phyloP scores from a whole-genome alignment of 1,140 invertebrate genomes.

The Delia radicum region DNA sequence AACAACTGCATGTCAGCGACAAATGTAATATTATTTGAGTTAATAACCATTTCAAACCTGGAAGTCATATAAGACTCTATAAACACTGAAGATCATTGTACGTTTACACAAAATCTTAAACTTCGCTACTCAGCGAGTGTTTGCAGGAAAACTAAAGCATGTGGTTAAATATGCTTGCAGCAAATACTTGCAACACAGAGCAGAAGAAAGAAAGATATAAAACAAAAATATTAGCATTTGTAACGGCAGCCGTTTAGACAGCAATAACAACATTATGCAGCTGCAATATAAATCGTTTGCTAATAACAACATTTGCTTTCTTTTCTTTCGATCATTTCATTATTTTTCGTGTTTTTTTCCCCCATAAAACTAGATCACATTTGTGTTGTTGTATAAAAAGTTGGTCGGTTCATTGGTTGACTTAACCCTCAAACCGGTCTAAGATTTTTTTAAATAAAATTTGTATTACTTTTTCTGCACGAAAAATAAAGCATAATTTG shows the following conservation, averaged over 20 bases:
- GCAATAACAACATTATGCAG: background rate
- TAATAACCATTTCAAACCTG: background rate
- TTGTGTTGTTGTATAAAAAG: too few species aligned
- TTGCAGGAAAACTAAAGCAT: background rate
- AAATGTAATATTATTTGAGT: background rate
- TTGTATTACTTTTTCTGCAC: too few species aligned
- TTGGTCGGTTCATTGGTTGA: too few species aligned
- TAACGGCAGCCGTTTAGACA: slow-evolving; percentile 20
- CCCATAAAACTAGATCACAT: background rate
- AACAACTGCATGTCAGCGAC: background rate
- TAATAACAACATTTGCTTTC: slow-evolving; percentile 16
- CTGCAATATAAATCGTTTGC: slow-evolving; percentile 13
- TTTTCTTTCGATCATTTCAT: slow-evolving; percentile 5
- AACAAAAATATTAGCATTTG: slow-evolving; percentile 16
- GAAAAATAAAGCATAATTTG: too few species aligned
- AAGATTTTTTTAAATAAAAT: too few species aligned
- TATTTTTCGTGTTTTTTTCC: background rate
- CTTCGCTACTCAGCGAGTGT: background rate
- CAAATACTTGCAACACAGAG: background rate
- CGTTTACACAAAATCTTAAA: too few species aligned
- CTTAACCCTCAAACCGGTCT: too few species aligned
- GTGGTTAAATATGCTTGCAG: background rate
- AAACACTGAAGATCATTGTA: slow-evolving; percentile 4
- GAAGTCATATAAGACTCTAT: background rate
- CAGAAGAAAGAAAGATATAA: background rate